These are phyloP conservation scores for Dromaius novaehollandiae DNA, from an alignment of 2,113 vertebrate genomes.

Conservation along the genomic window DNA sequence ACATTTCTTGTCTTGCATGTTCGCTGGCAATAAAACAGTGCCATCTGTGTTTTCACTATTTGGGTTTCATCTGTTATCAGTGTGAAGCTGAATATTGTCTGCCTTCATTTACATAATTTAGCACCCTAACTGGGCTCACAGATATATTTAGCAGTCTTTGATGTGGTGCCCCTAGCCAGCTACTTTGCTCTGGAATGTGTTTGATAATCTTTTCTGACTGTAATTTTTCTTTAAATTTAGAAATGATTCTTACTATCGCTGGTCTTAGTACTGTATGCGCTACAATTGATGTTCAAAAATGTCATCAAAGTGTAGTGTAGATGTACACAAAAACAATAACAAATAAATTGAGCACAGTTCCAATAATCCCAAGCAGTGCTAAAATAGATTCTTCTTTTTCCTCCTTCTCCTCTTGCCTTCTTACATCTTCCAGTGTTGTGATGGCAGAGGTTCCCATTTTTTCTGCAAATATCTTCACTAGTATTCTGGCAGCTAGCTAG, in stretches of 20 bases:
- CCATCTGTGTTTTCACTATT: conserved; percentile 1
- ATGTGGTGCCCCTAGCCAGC: conserved; percentile 14
- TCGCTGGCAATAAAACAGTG: conserved; percentile 45
- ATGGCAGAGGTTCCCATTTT: conserved; percentile 89
- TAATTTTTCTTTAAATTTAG: conserved; percentile 27
- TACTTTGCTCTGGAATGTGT: conserved; percentile 68
- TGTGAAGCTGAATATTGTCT: conserved; percentile 4
- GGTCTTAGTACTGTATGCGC: conserved; percentile 26
- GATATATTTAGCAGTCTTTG: conserved; percentile 21
- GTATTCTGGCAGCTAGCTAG: conserved; percentile 81
- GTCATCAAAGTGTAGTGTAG: conserved; percentile 86
- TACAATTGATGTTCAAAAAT: conserved; percentile 6
- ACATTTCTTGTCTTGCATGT: conserved; percentile 15
- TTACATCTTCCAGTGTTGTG: conserved; percentile 85
- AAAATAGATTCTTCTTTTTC: conserved; percentile 92
- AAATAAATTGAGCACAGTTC: conserved; percentile 90
- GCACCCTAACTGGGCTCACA: conserved; percentile 26
- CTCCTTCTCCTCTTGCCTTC: conserved; percentile 86
- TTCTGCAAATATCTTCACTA: conserved; percentile 77
- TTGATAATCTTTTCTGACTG: conserved; percentile 18
- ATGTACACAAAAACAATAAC: conserved; percentile 92
- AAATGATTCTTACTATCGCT: conserved; percentile 41
- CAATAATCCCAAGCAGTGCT: conserved; percentile 87
- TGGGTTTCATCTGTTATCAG: background rate
- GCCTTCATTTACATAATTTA: conserved; percentile 37